Conservation (phyloP, 2,113 vertebrate species). For the Gadus chalcogrammus region DNA sequence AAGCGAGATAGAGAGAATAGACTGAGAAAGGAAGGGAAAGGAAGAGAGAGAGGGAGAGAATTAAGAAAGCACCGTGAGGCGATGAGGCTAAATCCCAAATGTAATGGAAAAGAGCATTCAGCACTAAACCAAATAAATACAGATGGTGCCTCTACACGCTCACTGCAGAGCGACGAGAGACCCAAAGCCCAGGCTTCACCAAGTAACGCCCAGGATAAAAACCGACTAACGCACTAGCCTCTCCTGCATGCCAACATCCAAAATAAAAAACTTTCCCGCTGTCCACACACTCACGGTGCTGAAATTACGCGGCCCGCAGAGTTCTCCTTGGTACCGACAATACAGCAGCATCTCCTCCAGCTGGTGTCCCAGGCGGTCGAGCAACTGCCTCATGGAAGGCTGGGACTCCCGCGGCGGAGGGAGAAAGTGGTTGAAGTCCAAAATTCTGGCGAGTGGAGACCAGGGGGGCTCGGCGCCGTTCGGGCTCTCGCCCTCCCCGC, state of each 20-base stretch:
- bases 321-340: constrained; percentile 77
- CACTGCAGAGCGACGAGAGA: too few relatives aligned
- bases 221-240: too few relatives aligned
- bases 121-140: too few relatives aligned
- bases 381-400: constrained; percentile 71
- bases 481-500: constrained; percentile 19
- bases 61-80: not conserved
- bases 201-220: too few relatives aligned
- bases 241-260: not conserved
- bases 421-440: constrained; percentile 81
- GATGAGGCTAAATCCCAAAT: too few relatives aligned
- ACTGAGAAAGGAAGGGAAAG: too few relatives aligned
- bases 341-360: constrained; percentile 81
- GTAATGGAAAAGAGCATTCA: too few relatives aligned
- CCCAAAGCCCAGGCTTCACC: too few relatives aligned
- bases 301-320: constrained; percentile 79
- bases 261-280: constrained; percentile 32
- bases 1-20: not conserved
- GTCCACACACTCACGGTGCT: constrained; percentile 74
- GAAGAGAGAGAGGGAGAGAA: not conserved
- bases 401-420: constrained; percentile 75
- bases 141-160: too few relatives aligned
- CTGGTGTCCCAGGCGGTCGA: constrained; percentile 80
- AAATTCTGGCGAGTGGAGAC: constrained; percentile 72
- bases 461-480: constrained; percentile 59